Evolutionary conservation across 2,888 invertebrate genomes (phyloP), one percentile per base, ranked within the genome.

Genomic region (Portevinia maculata): DNA sequence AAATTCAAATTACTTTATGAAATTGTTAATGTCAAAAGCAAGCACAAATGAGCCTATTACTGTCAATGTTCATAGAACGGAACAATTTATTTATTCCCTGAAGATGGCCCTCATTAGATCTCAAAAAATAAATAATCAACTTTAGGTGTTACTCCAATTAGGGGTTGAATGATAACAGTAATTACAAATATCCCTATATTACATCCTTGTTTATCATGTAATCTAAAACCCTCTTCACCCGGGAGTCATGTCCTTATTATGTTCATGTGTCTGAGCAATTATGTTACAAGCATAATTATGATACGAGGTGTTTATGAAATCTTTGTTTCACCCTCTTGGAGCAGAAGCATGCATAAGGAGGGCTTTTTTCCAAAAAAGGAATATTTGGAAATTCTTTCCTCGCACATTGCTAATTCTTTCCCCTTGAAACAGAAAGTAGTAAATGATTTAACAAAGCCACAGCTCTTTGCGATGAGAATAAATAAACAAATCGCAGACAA

Each of bases 191-290:
- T 65, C 53, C 59, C 9, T 30, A 41, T 67, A 41, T 55, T 21
- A 19, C 55, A 76, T 55, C n/a, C 60, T 21, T 59, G 64, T 48
- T 62, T 30, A 57, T 32, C 64, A 53, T 17, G n/a, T 59, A 41
- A 52, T 28, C 28, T 5, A 24, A 24, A 3, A 24, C 55, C 64
- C 52, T 19, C 32, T 19, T 30, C 50, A 50, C 37, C 69, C 41
- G 8, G 67, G 78, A 57, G 65, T 83, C 78, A 73, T 83, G 78
- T 83, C 71, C 76, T 83, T 76, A 78, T 83, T 83, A 83, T 83
- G 83, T 78, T 83, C 83, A 83, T 83, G 83, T 83, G 83, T 83
- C 83, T 65, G 57, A 73, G 83, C 83, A 83, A 83, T 83, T 83
- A 83, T 78, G 78, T 83, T 78, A 48, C 67, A 60, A 65, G 83